Conservation (phyloP, 2,797 vertebrate species). For the Onychomys leucogaster region DNA sequence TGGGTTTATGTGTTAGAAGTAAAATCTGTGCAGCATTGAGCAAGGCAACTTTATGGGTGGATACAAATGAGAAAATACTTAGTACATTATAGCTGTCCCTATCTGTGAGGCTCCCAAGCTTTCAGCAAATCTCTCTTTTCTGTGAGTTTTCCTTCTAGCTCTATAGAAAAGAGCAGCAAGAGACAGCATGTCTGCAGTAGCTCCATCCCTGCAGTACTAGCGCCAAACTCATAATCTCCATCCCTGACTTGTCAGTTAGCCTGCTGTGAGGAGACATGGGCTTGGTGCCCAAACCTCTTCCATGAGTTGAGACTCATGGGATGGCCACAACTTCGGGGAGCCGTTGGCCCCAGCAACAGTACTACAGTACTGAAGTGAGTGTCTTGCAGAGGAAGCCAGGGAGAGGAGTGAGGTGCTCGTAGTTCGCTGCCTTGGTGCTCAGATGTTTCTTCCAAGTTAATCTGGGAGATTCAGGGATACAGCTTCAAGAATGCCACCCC, state of each 20-base stretch:
- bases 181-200: not conserved
- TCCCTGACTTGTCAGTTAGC: not conserved
- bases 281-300: not conserved
- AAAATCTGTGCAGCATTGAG: not conserved
- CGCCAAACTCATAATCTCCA: not conserved
- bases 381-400: not conserved
- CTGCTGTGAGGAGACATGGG: not conserved
- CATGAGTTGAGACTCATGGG: not conserved
- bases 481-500: not conserved
- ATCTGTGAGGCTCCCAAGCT: not conserved
- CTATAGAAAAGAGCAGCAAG: not conserved
- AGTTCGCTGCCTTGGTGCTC: not conserved
- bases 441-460: not conserved
- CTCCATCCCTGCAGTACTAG: not conserved
- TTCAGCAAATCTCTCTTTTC: not conserved
- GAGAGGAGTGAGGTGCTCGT: not conserved
- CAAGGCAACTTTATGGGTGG: not conserved
- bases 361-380: not conserved
- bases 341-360: not conserved
- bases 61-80: not conserved
- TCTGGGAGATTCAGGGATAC: not conserved
- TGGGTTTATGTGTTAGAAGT: not conserved
- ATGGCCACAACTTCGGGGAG: not conserved
- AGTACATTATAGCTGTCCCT: not conserved
- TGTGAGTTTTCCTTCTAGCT: not conserved